Base-by-base conservation (phyloP, 2,888 invertebrate species). In the Temnothorax ravouxi region DNA sequence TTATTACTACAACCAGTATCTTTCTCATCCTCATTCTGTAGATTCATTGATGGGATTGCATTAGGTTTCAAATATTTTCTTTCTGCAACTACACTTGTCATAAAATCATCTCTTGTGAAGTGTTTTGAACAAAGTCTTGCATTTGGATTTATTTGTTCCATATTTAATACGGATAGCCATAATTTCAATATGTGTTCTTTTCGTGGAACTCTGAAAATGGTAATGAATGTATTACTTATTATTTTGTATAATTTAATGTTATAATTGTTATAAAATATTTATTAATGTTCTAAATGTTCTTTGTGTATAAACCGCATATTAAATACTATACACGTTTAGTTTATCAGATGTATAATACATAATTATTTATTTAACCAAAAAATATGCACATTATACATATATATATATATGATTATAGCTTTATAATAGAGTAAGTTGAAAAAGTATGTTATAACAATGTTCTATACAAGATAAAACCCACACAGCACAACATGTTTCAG, bases 241-340 rank as follows among this genome's bases (percentile, higher is more conserved):
- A 59, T 59, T 59, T 59, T 59, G 59, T 29, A 29, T 59, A 59
- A 59, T 59, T 59, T 5, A 59, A 59, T 21, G 56, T 56, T 56
- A 13, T 59, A 29, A 25, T 59, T 59, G 59, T 59, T 29, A 59
- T 59, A 29, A 59, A 59, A 29, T 59, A 59, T 59, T 59, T 59
- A 59, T 25, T 59, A 59, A 59, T 29, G 29, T 59, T 29, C 4
- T 13, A 59, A 29, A 59, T 59, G 59, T 59, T 25, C 13, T 13
- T 59, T 59, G 15, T 59, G 2, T 59, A 9, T 59, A 59, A 59
- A 59, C 29, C 15, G 29, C 59, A 59, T 52, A 15, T 52, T 52
- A 52, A 52, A 52, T 5, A 52, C n/a, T 52, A 52, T 52, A n/a
- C 52, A 52, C 52, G 18, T 8, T 52, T n/a, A 52, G 18, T n/a